These are phyloP conservation scores for Myripristis murdjan DNA, from an alignment of 2,797 vertebrate genomes.

Conservation along the genomic window DNA sequence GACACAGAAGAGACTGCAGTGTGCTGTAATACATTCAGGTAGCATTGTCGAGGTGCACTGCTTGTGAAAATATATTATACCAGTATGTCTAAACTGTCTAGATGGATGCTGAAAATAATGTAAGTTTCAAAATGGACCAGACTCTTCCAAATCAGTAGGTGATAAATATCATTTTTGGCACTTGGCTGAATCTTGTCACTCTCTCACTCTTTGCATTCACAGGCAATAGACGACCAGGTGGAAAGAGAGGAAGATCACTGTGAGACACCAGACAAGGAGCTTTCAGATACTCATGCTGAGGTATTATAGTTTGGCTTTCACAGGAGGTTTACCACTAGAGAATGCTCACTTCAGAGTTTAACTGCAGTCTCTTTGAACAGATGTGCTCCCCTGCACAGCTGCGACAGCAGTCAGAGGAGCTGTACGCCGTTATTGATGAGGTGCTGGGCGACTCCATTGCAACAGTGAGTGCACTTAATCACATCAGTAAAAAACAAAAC, in stretches of 20 bases:
- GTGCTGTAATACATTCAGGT: background rate
- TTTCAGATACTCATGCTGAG: slow-evolving; percentile 86
- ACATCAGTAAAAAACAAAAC: background rate
- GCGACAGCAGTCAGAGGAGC: slow-evolving; percentile 93
- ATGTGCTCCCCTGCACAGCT: slow-evolving; percentile 94
- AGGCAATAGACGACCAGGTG: slow-evolving; percentile 84
- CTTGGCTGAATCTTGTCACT: slow-evolving; percentile 9
- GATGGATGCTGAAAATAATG: background rate
- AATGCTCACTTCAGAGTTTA: background rate
- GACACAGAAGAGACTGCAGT: no score
- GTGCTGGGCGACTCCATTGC: slow-evolving; percentile 89
- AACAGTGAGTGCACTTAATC: slow-evolving; percentile 81
- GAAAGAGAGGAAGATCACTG: slow-evolving; percentile 81
- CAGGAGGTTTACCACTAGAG: background rate
- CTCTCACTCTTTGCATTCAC: slow-evolving; percentile 42
- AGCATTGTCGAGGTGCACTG: background rate
- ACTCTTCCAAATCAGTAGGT: slow-evolving; percentile 12
- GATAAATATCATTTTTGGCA: background rate
- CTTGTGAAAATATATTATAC: slow-evolving; percentile 9
- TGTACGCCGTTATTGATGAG: slow-evolving; percentile 95
- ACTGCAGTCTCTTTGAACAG: slow-evolving; percentile 77
- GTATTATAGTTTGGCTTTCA: slow-evolving; percentile 73
- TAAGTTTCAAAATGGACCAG: background rate
- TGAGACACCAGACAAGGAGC: slow-evolving; percentile 56
- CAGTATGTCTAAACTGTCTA: background rate